These are phyloP conservation scores for Hormaphis cornu DNA, from an alignment of 1,140 invertebrate genomes.

Conservation along the genomic window DNA sequence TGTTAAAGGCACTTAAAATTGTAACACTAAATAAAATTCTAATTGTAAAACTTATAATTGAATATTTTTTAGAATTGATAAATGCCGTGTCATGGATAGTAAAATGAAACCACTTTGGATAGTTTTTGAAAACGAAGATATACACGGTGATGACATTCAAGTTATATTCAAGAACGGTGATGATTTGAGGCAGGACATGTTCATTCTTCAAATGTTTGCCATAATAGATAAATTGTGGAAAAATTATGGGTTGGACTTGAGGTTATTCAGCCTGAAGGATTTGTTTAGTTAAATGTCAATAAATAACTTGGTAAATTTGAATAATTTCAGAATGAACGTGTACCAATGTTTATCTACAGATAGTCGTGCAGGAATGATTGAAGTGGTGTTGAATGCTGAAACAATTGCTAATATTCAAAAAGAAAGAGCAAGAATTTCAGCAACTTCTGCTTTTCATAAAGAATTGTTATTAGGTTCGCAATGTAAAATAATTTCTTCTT, in stretches of 20 bases:
- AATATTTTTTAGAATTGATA: constrained; percentile 56
- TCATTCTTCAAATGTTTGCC: constrained; percentile 88
- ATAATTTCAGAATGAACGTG: constrained; percentile 69
- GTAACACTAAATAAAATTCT: too few species aligned
- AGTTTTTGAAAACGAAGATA: constrained; percentile 85
- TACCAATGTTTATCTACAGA: constrained; percentile 94
- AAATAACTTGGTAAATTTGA: not conserved
- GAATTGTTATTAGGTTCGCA: constrained; percentile 58
- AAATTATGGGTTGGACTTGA: constrained; percentile 76
- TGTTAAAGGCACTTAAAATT: too few species aligned
- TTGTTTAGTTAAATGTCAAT: not conserved
- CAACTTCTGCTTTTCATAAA: constrained; percentile 77
- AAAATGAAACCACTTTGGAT: constrained; percentile 93
- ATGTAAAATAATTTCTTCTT: not conserved
- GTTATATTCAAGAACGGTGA: constrained; percentile 97
- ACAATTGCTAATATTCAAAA: constrained; percentile 97
- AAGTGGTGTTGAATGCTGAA: constrained; percentile 85
- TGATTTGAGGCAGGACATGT: constrained; percentile 94
- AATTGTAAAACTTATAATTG: too few species aligned
- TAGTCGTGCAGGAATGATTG: constrained; percentile 82
- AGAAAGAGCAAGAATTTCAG: constrained; percentile 72
- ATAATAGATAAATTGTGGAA: constrained; percentile 97
- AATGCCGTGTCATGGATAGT: constrained; percentile 91
- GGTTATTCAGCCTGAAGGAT: constrained; percentile 42
- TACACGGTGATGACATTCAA: constrained; percentile 64